Evolutionary conservation across 2,113 vertebrate genomes (phyloP).

Genomic region (Dasyprocta punctata): DNA sequence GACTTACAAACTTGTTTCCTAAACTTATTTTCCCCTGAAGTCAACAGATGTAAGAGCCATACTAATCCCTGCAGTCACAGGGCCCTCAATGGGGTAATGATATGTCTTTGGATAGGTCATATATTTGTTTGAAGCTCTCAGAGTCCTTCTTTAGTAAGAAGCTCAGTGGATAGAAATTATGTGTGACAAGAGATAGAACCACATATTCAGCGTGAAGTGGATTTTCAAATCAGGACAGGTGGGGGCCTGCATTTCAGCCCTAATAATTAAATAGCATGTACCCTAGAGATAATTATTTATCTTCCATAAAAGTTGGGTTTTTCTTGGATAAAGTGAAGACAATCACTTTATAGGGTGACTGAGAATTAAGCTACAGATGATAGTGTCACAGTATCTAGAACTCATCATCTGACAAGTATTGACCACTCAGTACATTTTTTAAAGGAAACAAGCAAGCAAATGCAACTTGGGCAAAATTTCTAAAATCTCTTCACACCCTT

Average conservation of each 20-base stretch:
- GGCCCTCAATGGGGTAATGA: not conserved
- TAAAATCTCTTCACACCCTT: not conserved
- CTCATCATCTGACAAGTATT: not conserved
- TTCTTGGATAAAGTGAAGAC: not conserved
- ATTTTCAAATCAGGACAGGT: not conserved
- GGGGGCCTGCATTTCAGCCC: not conserved
- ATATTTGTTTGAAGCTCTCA: not conserved
- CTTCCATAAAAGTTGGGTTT: not conserved
- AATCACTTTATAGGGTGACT: not conserved
- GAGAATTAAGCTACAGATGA: not conserved
- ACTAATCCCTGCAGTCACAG: not conserved
- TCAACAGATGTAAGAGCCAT: not conserved
- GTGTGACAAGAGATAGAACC: not conserved
- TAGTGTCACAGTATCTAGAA: not conserved
- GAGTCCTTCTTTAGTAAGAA: not conserved
- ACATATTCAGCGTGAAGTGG: not conserved
- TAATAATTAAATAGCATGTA: not conserved
- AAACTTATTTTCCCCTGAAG: not conserved
- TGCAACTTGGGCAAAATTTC: not conserved
- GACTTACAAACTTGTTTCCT: not conserved
- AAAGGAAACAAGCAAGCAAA: slow-evolving; percentile 22
- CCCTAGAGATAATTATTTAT: not conserved
- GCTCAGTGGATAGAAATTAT: not conserved
- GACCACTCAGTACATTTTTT: not conserved
- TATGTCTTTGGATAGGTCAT: not conserved